phyloP scores from a whole-genome alignment of 64 coral and sea anemone species.

The Porites australiensis region DNA sequence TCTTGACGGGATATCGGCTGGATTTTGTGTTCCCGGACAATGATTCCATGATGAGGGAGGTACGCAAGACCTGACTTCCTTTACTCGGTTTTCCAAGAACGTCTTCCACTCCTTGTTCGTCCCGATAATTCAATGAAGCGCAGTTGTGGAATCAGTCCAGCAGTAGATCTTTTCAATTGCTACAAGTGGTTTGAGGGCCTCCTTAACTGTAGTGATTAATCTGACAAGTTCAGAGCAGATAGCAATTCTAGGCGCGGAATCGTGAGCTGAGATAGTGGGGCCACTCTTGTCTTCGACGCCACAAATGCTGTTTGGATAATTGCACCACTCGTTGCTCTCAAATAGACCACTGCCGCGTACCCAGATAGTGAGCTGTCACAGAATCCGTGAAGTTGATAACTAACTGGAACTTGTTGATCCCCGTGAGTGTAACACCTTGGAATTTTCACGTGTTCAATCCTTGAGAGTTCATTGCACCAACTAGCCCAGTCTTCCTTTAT shows the following conservation, averaged over 20 bases:
- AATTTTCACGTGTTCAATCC: conserved; percentile 3
- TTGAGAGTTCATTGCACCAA: conserved; percentile 51
- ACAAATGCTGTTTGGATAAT: conserved; percentile 43
- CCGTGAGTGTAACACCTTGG: conserved; percentile 38
- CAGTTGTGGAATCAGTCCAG: conserved; percentile 53
- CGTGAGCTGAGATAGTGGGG: conserved; percentile 21
- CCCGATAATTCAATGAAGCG: conserved; percentile 59
- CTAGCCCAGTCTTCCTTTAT: conserved; percentile 21
- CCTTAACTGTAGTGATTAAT: conserved; percentile 30
- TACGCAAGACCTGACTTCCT: conserved; percentile 53
- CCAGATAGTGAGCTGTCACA: conserved; percentile 48
- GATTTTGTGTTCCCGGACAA: conserved; percentile 58
- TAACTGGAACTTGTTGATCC: background rate
- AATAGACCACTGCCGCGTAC: conserved; percentile 12
- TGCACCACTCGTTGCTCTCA: background rate
- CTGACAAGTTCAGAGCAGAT: conserved; percentile 53
- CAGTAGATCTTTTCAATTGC: background rate
- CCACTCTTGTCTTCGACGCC: conserved; percentile 61
- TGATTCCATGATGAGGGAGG: conserved; percentile 51
- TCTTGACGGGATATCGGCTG: conserved; percentile 57
- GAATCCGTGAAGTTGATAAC: conserved; percentile 61
- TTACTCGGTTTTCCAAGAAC: conserved; percentile 67
- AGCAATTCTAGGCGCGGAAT: conserved; percentile 53
- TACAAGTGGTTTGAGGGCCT: conserved; percentile 22
- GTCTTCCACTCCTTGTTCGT: conserved; percentile 70